A percentile compares a stretch with the other conserved stretches of the same genome.
These are phyloP conservation scores for Microplitis mediator DNA, from an alignment of 1,140 invertebrate species.

Conservation along the genomic window DNA sequence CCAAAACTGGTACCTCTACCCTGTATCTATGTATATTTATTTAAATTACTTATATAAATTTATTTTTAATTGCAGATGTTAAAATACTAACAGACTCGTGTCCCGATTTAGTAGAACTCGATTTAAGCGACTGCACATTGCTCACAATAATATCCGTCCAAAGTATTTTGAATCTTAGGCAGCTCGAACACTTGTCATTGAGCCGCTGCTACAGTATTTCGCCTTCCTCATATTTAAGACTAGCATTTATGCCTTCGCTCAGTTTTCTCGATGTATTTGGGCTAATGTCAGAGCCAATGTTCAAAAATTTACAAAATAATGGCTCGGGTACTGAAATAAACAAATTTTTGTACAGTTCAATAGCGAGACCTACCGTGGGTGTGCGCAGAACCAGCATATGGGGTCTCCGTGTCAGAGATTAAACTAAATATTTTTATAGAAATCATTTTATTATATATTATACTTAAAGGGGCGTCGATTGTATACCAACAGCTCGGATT, in stretches of 20 bases:
- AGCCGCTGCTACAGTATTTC: constrained; percentile 83
- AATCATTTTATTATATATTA: background rate
- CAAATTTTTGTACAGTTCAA: constrained; percentile 75
- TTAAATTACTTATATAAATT: constrained; percentile 1
- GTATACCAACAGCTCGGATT: background rate
- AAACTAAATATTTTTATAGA: constrained; percentile 32
- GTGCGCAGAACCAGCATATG: constrained; percentile 85
- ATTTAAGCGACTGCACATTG: constrained; percentile 83
- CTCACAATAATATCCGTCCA: constrained; percentile 68
- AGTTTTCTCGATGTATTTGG: constrained; percentile 79
- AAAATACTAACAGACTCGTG: constrained; percentile 69
- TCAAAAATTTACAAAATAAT: constrained; percentile 65
- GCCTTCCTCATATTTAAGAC: constrained; percentile 61
- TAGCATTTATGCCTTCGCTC: constrained; percentile 66
- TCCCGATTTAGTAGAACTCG: constrained; percentile 77
- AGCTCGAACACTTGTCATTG: constrained; percentile 81
- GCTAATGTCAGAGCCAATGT: constrained; percentile 67
- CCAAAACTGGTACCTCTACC: too few relatives aligned
- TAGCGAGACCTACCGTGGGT: constrained; percentile 87
- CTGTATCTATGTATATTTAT: too few relatives aligned
- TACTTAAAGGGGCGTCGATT: background rate
- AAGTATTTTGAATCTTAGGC: constrained; percentile 68
- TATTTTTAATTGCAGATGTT: constrained; percentile 68
- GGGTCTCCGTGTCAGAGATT: constrained; percentile 84
- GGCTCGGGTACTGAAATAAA: constrained; percentile 68